Percentiles rank a stretch among this genome's conserved stretches.
Evolutionary conservation across 2,113 vertebrate genomes (phyloP).

Genomic region (Oncorhynchus kisutch): DNA sequence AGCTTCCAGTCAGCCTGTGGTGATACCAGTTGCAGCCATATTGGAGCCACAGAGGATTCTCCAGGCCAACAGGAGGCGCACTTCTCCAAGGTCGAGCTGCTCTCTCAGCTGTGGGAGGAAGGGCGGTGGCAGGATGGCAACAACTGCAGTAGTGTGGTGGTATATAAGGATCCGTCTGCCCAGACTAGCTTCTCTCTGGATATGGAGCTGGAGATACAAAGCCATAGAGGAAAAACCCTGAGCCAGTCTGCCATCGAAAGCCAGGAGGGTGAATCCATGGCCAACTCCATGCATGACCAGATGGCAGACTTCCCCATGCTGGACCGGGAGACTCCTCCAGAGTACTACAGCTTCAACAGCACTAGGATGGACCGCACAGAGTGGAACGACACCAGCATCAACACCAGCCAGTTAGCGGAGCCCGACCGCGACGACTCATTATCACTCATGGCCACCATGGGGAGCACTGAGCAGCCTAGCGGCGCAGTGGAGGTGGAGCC

Average conservation of each 20-base stretch:
- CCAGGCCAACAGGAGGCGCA: background rate
- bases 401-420: background rate
- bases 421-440: background rate
- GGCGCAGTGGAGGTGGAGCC: too few species aligned
- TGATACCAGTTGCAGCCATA: background rate
- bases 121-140: background rate
- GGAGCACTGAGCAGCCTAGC: slow-evolving; percentile 3
- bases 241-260: background rate
- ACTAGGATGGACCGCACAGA: background rate
- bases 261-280: background rate
- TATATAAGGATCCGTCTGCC: slow-evolving; percentile 8
- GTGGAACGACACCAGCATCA: background rate
- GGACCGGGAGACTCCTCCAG: slow-evolving; percentile 13
- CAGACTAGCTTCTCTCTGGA: slow-evolving; percentile 43
- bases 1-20: slow-evolving; percentile 9
- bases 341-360: slow-evolving; percentile 46
- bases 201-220: slow-evolving; percentile 32
- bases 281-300: background rate
- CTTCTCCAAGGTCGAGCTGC: slow-evolving; percentile 1
- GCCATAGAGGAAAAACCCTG: background rate
- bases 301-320: background rate
- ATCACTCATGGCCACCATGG: slow-evolving; percentile 5
- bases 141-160: background rate
- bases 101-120: slow-evolving; percentile 29
- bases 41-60: background rate